Percentiles rank a stretch among this genome's conserved stretches.
These are phyloP conservation scores for Brienomyrus longianalis DNA, from an alignment of 2,113 vertebrate genomes.

Conservation along the genomic window DNA sequence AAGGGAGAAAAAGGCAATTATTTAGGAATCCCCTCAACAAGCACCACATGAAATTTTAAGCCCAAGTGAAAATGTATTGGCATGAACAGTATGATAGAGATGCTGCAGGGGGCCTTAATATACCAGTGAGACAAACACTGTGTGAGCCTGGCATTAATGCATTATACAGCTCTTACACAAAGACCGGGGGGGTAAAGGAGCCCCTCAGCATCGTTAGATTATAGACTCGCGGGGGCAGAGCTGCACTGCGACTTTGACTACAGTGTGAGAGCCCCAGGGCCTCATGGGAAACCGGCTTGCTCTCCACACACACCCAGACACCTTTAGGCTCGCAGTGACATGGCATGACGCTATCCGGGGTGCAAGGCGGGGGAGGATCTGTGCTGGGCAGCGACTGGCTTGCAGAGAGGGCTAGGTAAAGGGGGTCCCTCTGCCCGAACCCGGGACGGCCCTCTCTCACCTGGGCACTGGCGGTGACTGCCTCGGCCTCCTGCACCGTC, in stretches of 20 bases:
- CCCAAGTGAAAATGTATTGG: not conserved
- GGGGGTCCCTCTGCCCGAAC: not conserved
- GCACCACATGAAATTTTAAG: not conserved
- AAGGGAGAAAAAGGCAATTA: not conserved
- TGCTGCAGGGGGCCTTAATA: not conserved
- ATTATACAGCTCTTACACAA: not conserved
- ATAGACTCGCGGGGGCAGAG: not conserved
- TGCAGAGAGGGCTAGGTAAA: not conserved
- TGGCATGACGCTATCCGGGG: not conserved
- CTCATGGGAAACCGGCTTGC: not conserved
- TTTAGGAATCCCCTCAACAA: not conserved
- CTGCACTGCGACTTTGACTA: not conserved
- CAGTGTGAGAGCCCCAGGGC: not conserved
- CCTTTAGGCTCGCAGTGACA: not conserved
- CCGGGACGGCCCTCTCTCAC: conserved; percentile 51
- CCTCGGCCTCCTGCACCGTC: conserved; percentile 86
- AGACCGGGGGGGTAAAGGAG: not conserved
- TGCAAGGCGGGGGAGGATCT: not conserved
- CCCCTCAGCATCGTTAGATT: not conserved
- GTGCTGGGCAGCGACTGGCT: not conserved
- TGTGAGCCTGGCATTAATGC: not conserved
- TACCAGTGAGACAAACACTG: not conserved
- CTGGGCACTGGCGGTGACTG: conserved; percentile 90
- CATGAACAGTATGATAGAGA: not conserved
- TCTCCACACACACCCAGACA: not conserved